Base-by-base conservation (phyloP, 2,113 vertebrate genomes). In the Mustela lutreola region DNA sequence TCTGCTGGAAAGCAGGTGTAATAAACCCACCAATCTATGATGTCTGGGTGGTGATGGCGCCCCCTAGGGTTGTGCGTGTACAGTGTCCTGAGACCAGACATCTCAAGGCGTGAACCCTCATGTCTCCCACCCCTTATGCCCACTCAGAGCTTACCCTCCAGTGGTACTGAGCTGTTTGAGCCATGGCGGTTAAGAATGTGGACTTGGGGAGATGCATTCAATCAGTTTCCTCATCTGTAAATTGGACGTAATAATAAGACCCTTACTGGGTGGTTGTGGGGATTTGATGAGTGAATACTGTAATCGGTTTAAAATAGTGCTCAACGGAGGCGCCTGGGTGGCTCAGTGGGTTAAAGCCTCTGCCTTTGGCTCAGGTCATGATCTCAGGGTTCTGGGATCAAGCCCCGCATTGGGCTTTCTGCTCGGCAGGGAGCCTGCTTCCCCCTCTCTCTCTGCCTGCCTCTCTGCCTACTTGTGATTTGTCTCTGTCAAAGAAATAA, bases 1-100 rank as follows among this genome's bases (percentile, higher is more conserved):
- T 56, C 97, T 98, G 91, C 97, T 97, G 98, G 98, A 70, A 24
- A 9, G 7, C 0, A 4, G 18, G 63, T 1, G 11, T 36, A 94
- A 94, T 85, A 73, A 71, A 42, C 4, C 10, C 3, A 26, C 18
- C 7, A 26, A 28, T 67, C 62, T 19, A 2, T 6, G n/a, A 39
- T 16, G 90, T 11, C 71, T 2, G 18, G 31, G 60, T 11, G 3
- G 84, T 5, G 39, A 89, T n/a, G 39, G 36, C 2, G 19, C 78
- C 89, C n/a, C 76, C 50, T 88, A n/a, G 45, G 67, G 94, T 62
- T 89, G 82, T 80, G 65, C 86, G 1, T 0, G 48, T 1, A 0
- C n/a, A 50, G 70, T 28, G 26, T 7, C 65, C 39, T 6, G 9
- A 39, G n/a, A 70, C 71, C 58, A 63, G 10, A 12, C 60, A 31